Evolutionary conservation across 2,113 vertebrate species (phyloP).

Genomic region (Eulemur rufifrons): DNA sequence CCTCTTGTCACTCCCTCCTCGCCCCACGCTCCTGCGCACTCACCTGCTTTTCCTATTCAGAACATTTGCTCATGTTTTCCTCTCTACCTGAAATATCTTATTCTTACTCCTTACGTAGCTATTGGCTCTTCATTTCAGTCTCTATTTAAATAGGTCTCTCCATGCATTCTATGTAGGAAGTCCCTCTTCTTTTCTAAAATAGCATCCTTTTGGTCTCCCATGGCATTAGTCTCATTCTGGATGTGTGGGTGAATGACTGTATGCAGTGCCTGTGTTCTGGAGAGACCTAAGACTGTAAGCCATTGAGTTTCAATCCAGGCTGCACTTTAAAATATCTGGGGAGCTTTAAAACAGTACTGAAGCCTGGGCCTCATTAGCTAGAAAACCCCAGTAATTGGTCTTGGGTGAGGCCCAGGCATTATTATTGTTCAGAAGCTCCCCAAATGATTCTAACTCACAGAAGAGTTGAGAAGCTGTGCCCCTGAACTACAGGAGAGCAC

Average conservation of each 20-base stretch:
- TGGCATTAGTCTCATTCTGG: not conserved
- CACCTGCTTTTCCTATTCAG: not conserved
- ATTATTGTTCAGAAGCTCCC: not conserved
- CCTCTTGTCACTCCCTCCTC: not conserved
- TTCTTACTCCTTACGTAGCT: not conserved
- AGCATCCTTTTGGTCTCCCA: not conserved
- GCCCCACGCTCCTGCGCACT: fast-evolving
- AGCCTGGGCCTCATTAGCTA: not conserved
- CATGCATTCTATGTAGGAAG: not conserved
- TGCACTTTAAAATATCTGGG: not conserved
- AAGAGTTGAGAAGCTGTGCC: not conserved
- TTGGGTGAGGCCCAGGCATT: not conserved
- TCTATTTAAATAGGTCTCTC: not conserved
- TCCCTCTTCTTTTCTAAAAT: not conserved
- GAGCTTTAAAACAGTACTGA: not conserved
- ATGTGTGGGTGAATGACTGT: fast-evolving
- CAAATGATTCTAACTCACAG: not conserved
- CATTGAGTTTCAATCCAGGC: not conserved
- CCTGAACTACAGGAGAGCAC: not conserved
- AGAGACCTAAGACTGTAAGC: not conserved
- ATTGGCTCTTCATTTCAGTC: not conserved
- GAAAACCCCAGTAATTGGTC: not conserved
- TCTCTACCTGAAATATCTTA: not conserved
- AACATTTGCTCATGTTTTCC: not conserved
- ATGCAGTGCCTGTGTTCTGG: not conserved